Evolutionary conservation across 2,113 vertebrate species (phyloP).

Genomic region (Odobenus rosmarus): DNA sequence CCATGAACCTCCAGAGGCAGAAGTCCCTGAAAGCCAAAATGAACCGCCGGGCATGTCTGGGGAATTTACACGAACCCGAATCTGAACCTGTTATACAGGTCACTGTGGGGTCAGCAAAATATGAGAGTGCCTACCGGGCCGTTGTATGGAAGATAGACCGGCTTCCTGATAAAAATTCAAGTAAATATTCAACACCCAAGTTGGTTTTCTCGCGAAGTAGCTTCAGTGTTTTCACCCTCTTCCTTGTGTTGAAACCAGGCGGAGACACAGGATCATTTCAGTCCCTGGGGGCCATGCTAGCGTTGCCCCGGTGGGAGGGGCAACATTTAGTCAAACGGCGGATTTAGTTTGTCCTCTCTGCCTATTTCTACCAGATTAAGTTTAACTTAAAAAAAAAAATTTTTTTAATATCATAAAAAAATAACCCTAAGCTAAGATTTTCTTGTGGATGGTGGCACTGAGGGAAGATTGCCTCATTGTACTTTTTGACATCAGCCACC

Average conservation of each 20-base stretch:
- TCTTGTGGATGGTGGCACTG: background rate
- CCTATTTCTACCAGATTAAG: background rate
- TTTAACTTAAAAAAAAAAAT: background rate
- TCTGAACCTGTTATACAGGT: slow-evolving; percentile 95
- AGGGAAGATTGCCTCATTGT: background rate
- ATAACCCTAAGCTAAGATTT: background rate
- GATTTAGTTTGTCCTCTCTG: background rate
- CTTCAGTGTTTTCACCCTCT: background rate
- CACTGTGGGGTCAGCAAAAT: slow-evolving; percentile 94
- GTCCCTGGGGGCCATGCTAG: background rate
- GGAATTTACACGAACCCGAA: slow-evolving; percentile 88
- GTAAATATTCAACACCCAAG: slow-evolving; percentile 83
- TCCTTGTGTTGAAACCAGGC: background rate
- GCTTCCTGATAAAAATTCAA: slow-evolving; percentile 96
- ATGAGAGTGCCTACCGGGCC: slow-evolving; percentile 95
- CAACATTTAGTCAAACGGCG: background rate
- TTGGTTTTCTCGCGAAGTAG: background rate
- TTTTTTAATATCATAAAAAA: background rate
- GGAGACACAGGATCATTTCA: background rate
- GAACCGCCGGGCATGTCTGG: slow-evolving; percentile 95
- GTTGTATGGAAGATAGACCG: slow-evolving; percentile 97
- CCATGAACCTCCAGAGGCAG: slow-evolving; percentile 93
- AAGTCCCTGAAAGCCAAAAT: slow-evolving; percentile 96
- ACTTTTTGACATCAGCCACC: background rate
- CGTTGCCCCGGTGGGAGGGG: background rate